These are phyloP conservation scores for Ailurus styani DNA, from an alignment of 2,113 vertebrate species.

Conservation along the genomic window DNA sequence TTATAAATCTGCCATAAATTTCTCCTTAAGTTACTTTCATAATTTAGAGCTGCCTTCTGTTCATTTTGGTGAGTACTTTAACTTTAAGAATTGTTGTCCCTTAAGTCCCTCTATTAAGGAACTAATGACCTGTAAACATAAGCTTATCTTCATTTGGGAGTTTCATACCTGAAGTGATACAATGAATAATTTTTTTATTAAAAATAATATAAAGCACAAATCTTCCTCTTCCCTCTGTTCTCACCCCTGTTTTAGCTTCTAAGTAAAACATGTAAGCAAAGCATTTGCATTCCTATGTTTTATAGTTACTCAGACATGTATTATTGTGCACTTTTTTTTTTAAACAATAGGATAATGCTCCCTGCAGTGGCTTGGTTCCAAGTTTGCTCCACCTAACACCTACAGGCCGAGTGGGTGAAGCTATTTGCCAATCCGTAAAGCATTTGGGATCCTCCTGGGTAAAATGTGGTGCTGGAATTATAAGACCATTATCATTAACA, in stretches of 20 bases:
- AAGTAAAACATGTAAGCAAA: neutral
- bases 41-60: conserved; percentile 25
- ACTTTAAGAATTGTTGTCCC: conserved; percentile 3
- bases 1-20: neutral
- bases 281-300: neutral
- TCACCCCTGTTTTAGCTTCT: neutral
- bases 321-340: neutral
- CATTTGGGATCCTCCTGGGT: conserved; percentile 62
- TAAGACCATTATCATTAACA: conserved; percentile 56
- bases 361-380: conserved; percentile 36
- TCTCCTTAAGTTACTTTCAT: neutral
- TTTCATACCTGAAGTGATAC: neutral
- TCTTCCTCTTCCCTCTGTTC: neutral
- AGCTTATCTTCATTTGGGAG: neutral
- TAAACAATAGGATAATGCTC: neutral
- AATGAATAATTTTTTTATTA: neutral
- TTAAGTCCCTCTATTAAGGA: neutral
- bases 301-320: neutral
- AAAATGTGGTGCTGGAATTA: conserved; percentile 63
- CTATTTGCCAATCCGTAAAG: conserved; percentile 49
- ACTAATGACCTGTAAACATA: neutral
- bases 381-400: neutral
- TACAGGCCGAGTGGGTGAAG: conserved; percentile 48
- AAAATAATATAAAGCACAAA: conserved; percentile 24
- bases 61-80: neutral